Evolutionary conservation across 2,888 invertebrate species (phyloP).

Genomic region (Cetonia aurata): DNA sequence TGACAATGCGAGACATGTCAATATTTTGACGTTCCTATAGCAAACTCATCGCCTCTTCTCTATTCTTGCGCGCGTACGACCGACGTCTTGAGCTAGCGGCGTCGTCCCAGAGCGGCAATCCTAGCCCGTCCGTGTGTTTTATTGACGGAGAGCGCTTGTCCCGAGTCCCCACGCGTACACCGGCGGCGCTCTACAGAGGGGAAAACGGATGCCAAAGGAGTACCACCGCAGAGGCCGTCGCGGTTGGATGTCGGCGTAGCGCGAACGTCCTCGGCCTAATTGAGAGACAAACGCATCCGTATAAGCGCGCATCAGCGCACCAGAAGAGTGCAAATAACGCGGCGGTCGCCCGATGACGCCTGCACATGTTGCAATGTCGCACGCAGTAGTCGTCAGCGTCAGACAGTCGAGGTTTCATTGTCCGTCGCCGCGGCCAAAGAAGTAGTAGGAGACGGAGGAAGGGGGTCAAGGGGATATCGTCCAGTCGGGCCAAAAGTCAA

Average conservation of each 20-base stretch:
- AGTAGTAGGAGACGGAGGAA: slow-evolving; percentile 46
- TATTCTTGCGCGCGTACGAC: too few relatives aligned
- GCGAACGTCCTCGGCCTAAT: slow-evolving; percentile 29
- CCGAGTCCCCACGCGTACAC: slow-evolving; percentile 27
- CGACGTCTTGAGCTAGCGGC: too few relatives aligned
- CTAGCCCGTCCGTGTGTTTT: slow-evolving; percentile 14
- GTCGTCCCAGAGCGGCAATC: too few relatives aligned
- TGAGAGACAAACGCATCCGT: background rate
- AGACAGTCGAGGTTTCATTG: background rate
- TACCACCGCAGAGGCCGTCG: slow-evolving; percentile 39
- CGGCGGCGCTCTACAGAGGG: slow-evolving; percentile 24
- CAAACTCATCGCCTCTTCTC: too few relatives aligned
- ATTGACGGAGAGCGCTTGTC: slow-evolving; percentile 35
- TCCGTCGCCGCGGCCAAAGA: slow-evolving; percentile 18
- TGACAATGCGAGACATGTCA: too few relatives aligned
- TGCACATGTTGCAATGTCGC: slow-evolving; percentile 54
- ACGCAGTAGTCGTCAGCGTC: slow-evolving; percentile 24
- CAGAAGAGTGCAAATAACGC: background rate
- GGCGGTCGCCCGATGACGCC: slow-evolving; percentile 53
- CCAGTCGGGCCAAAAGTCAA: slow-evolving; percentile 59
- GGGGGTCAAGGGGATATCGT: slow-evolving; percentile 59
- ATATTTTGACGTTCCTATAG: too few relatives aligned
- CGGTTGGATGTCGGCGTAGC: slow-evolving; percentile 21
- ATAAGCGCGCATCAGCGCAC: background rate
- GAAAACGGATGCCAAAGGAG: slow-evolving; percentile 39